Base-by-base conservation (phyloP, 2,888 invertebrate genomes). In the Hirtodrosophila histrioides region DNA sequence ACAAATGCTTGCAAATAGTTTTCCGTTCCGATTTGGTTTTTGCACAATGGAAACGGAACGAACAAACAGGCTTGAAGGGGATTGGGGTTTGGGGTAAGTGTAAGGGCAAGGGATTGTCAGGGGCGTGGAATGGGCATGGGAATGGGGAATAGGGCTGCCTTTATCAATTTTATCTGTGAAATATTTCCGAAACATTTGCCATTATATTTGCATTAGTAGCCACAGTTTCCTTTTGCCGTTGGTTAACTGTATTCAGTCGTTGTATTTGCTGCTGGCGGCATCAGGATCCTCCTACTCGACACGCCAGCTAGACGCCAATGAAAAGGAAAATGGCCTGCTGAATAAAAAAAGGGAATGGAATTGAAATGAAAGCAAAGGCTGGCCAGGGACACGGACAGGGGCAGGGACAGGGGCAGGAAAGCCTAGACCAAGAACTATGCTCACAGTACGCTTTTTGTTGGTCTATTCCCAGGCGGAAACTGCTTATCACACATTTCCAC, bases 401-500 rank as follows among this genome's bases (percentile, higher is more conserved):
- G 27, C 27, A 6, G 27, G 17, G 17, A 2, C 17, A 27, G 27
- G 5, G 27, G 27, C 27, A 2, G 6, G 44, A 44, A 53, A 56
- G 73, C 46, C 53, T 57, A 49, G 57, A 48, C 57, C 72, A 71
- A 51, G 37, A 54, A 74, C 67, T 75, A 24, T 37, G 31, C 60
- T 50, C 44, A 45, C 41, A 53, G 27, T 27, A 45, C 36, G 51
- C 7, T 39, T 49, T 46, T 63, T 37, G 61, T 55, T 75, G 73
- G 53, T 68, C 72, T 85, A 85, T 89, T 89, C 85, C 87, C 87
- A 44, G 66, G 83, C 87, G 88, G 78, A 88, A 88, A 86, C 75
- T 88, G 87, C 89, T 89, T 89, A 89, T 88, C 89, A 88, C 85
- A 88, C 87, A 89, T 89, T 88, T 87, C 74, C 86, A 89, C 86